Conservation (phyloP, 2,888 invertebrate species). For the Dascillus cervinus region DNA sequence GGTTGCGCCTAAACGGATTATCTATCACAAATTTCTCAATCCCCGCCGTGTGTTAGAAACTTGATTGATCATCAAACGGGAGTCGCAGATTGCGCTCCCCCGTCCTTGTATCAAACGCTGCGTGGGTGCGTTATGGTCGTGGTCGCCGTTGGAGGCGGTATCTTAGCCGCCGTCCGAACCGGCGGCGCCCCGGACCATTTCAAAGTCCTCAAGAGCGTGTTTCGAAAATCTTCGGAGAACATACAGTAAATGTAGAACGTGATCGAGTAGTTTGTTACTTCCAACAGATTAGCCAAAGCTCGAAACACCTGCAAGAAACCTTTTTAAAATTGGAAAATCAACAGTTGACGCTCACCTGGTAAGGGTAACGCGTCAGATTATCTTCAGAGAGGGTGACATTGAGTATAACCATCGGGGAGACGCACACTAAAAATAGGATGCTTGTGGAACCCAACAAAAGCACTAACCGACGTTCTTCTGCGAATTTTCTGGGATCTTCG, state of each 20-base stretch:
- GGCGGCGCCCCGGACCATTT: constrained; percentile 48
- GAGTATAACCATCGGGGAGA: constrained; percentile 64
- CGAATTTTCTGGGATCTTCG: constrained; percentile 57
- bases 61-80: constrained; percentile 25
- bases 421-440: constrained; percentile 59
- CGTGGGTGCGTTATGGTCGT: constrained; percentile 40
- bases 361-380: constrained; percentile 53
- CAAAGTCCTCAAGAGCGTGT: constrained; percentile 58
- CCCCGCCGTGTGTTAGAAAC: too few relatives aligned
- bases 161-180: constrained; percentile 30
- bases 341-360: constrained; percentile 53
- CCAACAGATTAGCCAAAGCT: constrained; percentile 63
- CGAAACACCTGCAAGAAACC: constrained; percentile 51
- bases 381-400: constrained; percentile 59
- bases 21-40: too few relatives aligned
- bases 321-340: not conserved
- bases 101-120: constrained; percentile 37
- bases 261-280: constrained; percentile 68
- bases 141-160: constrained; percentile 35
- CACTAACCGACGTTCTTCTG: constrained; percentile 59
- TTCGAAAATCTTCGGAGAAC: constrained; percentile 69
- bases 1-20: too few relatives aligned
- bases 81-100: constrained; percentile 23
- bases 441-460: constrained; percentile 59
- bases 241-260: constrained; percentile 74